Conservation (phyloP, 2,888 invertebrate species). For the Palloptera scutellata region DNA sequence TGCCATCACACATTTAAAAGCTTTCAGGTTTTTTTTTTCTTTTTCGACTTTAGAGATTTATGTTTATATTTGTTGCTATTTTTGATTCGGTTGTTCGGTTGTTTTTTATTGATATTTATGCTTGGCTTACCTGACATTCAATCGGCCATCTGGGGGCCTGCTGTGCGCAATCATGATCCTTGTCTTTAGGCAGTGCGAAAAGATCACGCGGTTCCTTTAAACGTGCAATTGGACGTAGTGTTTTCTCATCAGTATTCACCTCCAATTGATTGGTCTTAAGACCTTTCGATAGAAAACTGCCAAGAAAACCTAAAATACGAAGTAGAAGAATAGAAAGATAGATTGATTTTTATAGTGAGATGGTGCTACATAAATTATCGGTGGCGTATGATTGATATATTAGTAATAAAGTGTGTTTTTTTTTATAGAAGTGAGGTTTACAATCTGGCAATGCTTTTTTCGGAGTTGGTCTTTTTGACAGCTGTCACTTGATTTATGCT, state of each 20-base stretch:
- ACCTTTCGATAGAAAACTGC: conserved; percentile 63
- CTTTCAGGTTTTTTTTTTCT: background rate
- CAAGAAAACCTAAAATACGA: conserved; percentile 57
- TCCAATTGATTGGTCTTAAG: conserved; percentile 76
- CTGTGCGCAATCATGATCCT: conserved; percentile 72
- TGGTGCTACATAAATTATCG: too few species aligned
- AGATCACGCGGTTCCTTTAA: conserved; percentile 76
- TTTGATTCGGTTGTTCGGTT: background rate
- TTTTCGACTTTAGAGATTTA: background rate
- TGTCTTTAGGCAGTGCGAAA: conserved; percentile 74
- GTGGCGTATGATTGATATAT: too few species aligned
- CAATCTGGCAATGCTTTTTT: too few species aligned
- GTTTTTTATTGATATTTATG: conserved; percentile 10
- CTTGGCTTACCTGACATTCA: conserved; percentile 79
- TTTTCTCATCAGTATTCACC: conserved; percentile 73
- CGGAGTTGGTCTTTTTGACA: too few species aligned
- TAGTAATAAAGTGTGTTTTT: too few species aligned
- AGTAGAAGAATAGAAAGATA: too few species aligned
- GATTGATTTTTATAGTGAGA: too few species aligned
- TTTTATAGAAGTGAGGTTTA: too few species aligned
- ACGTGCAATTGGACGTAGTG: conserved; percentile 71
- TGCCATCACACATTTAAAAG: background rate
- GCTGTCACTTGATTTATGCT: too few species aligned
- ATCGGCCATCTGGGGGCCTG: conserved; percentile 88
- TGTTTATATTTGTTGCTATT: conserved; percentile 10